These are phyloP conservation scores for Oxytorus armatus DNA, from an alignment of 2,888 invertebrate genomes.

Conservation along the genomic window DNA sequence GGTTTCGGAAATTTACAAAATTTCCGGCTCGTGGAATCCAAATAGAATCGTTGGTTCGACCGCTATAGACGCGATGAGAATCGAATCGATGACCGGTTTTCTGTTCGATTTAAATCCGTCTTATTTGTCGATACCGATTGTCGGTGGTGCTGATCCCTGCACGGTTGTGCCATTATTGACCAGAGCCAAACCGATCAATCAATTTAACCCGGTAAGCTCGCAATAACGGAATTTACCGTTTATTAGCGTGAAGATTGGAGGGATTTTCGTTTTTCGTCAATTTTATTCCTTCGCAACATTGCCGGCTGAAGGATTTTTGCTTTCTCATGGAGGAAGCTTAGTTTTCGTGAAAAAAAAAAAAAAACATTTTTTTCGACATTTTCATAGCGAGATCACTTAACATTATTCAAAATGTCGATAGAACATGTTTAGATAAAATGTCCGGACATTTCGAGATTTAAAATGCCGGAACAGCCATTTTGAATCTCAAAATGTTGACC, in stretches of 20 bases:
- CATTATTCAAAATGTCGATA: no score
- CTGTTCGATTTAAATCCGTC: slow-evolving; percentile 77
- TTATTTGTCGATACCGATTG: slow-evolving; percentile 77
- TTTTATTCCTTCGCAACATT: no score
- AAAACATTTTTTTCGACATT: no score
- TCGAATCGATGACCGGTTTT: slow-evolving; percentile 76
- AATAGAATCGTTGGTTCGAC: slow-evolving; percentile 78
- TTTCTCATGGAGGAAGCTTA: no score
- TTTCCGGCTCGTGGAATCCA: slow-evolving; percentile 75
- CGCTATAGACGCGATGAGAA: slow-evolving; percentile 76
- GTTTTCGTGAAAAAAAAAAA: no score
- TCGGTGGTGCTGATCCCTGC: slow-evolving; percentile 78
- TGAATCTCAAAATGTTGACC: no score
- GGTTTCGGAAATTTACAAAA: slow-evolving; percentile 77
- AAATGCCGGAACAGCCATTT: no score
- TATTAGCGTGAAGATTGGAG: not conserved
- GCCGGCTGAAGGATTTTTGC: no score
- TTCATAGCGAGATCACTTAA: no score
- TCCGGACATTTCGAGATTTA: not conserved
- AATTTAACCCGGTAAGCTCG: slow-evolving; percentile 70
- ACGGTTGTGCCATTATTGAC: slow-evolving; percentile 79
- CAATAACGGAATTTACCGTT: no score
- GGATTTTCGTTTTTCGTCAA: not conserved
- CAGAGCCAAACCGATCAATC: slow-evolving; percentile 73
- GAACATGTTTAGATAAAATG: not conserved